Evolutionary conservation across 2,888 invertebrate genomes (phyloP).

Genomic region (Eledona agricola): DNA sequence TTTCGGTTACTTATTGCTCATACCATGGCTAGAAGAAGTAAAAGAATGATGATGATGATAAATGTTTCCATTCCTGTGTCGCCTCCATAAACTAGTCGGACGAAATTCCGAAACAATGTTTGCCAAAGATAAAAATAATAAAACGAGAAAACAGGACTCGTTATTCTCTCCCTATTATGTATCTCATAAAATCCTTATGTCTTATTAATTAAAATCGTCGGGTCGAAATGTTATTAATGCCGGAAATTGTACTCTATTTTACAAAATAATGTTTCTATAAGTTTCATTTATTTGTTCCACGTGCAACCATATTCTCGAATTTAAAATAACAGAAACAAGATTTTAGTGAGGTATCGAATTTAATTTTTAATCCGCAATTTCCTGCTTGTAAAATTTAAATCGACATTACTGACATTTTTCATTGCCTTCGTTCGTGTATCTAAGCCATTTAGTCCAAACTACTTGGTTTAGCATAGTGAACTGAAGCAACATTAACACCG

Average conservation of each 20-base stretch:
- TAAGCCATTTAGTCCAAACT: slow-evolving; percentile 21
- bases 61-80: slow-evolving; percentile 24
- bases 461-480: slow-evolving; percentile 14
- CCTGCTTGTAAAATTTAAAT: neutral
- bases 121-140: slow-evolving; percentile 18
- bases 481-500: slow-evolving; percentile 22
- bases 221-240: slow-evolving; percentile 11
- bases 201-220: slow-evolving; percentile 11
- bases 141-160: neutral
- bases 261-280: too few relatives aligned
- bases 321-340: slow-evolving; percentile 4
- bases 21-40: too few relatives aligned
- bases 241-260: too few relatives aligned
- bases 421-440: slow-evolving; percentile 9
- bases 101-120: slow-evolving; percentile 12
- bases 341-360: too few relatives aligned
- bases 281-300: too few relatives aligned
- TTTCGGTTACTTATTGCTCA: slow-evolving; percentile 34
- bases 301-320: slow-evolving; percentile 2
- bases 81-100: slow-evolving; percentile 12
- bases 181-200: slow-evolving; percentile 5
- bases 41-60: slow-evolving; percentile 23
- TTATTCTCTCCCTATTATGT: neutral
- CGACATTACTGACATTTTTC: neutral
- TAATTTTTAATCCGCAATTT: slow-evolving; percentile 1